phyloP scores from a whole-genome alignment of 2,797 vertebrate species.

The Rachycentron canadum region DNA sequence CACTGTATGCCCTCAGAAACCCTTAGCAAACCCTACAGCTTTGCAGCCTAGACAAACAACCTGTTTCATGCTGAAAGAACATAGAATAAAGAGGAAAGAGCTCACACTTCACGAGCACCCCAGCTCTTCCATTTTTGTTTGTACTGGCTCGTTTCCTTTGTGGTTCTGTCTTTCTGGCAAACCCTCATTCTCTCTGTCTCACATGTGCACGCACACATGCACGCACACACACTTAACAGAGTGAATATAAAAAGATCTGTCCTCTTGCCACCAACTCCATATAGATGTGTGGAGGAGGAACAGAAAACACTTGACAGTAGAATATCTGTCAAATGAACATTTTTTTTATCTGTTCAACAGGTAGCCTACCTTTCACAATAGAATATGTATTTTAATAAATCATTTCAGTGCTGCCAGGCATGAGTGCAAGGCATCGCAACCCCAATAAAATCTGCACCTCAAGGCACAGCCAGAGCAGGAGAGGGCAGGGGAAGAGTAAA shows the following conservation, averaged over 20 bases:
- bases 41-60: constrained; percentile 1
- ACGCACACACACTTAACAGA: not conserved
- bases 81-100: constrained; percentile 10
- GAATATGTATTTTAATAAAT: constrained; percentile 37
- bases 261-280: constrained; percentile 16
- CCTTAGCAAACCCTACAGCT: not conserved
- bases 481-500: constrained; percentile 39
- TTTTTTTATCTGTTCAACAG: constrained; percentile 22
- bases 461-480: constrained; percentile 46
- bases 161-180: constrained; percentile 8
- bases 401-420: constrained; percentile 18
- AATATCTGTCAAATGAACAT: not conserved
- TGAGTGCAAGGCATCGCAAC: constrained; percentile 41
- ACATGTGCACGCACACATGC: not conserved
- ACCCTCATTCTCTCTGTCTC: constrained; percentile 8
- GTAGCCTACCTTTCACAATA: constrained; percentile 6
- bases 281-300: constrained; percentile 11
- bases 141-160: not conserved
- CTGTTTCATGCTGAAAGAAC: constrained; percentile 15
- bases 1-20: not conserved
- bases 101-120: constrained; percentile 1
- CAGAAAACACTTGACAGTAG: not conserved
- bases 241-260: constrained; percentile 8
- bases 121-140: not conserved
- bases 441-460: constrained; percentile 63